Base-by-base conservation (phyloP, 2,113 vertebrate genomes). In the Andinoacara biseriatus region DNA sequence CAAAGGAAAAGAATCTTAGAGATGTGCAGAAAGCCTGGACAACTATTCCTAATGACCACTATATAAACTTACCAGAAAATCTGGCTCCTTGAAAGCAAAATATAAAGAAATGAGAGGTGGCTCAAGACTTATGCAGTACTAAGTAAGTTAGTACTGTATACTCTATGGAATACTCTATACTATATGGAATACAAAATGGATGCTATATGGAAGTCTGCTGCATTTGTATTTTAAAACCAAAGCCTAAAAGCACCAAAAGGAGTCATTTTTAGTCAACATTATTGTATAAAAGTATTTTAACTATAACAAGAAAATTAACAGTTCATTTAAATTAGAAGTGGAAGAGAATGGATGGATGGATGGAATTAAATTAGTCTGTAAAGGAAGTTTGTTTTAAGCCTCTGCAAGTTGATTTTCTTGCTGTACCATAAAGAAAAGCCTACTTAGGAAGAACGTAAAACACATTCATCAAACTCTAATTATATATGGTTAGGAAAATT, bases 401-500 rank as follows among this genome's bases (percentile, higher is more conserved):
- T 79, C 54, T 67, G 65, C 52, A 79, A 33, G 31, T 74, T 54
- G 69, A 58, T 86, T 65, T 80, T 80, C 26, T 72, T 7, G n/a
- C 54, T 33, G 67, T 29, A 13, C 46, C 26, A n/a, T 72, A 54
- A 31, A 72, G 31, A 72, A 72, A 81, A 62, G 24, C 40, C 24
- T 56, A 86, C 43, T 31, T 52, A 31, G 58, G 67, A 72, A 72
- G 67, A 72, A 33, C 26, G 26, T 72, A 72, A 72, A 72, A 52
- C 46, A 72, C 67, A 72, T 54, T 72, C 31, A 72, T 72, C 67
- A 72, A 33, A 31, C 26, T 54, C 46, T 72, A 72, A 72, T 72
- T 72, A 54, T 54, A 72, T 72, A 54, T 54, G 46, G 46, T 72
- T 29, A 72, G 46, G 46, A 72, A 72, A 72, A 72, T 72, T 46